These are phyloP conservation scores for Carpatolechia fugitivella DNA, from an alignment of 2,888 invertebrate genomes.

Conservation along the genomic window DNA sequence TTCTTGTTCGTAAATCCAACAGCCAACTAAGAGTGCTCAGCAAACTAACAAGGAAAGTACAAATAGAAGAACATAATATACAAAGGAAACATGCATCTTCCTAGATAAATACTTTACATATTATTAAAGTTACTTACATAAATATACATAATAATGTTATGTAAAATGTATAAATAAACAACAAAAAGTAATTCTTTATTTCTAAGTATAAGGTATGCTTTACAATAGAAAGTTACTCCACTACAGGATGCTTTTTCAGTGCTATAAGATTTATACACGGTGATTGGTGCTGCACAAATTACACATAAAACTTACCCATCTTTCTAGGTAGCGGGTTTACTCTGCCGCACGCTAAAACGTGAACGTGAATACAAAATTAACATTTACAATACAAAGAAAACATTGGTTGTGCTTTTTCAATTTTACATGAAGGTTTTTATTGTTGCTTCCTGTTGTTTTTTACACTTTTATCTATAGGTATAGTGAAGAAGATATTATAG, in stretches of 20 bases:
- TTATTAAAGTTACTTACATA: not conserved
- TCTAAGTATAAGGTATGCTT: too few relatives aligned
- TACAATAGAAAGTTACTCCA: not conserved
- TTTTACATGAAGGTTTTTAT: not conserved
- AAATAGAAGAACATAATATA: not conserved
- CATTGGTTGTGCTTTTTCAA: not conserved
- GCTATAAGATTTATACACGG: not conserved
- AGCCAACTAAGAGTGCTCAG: too few relatives aligned
- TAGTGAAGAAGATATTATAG: too few relatives aligned
- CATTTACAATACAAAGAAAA: slow-evolving; percentile 6
- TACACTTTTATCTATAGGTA: not conserved
- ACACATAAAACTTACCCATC: slow-evolving; percentile 60
- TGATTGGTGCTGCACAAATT: not conserved
- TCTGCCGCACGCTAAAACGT: slow-evolving; percentile 76
- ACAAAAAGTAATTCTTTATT: too few relatives aligned
- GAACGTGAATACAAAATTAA: slow-evolving; percentile 38
- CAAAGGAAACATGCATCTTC: not conserved
- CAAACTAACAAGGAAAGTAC: not conserved
- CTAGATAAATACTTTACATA: too few relatives aligned
- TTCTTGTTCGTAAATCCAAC: too few relatives aligned
- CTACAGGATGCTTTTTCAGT: not conserved
- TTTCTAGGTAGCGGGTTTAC: slow-evolving; percentile 74
- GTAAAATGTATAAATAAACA: not conserved
- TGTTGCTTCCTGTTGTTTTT: not conserved
- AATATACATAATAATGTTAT: not conserved